phyloP scores from a whole-genome alignment of 2,797 vertebrate species.

The Podarcis siculus region DNA sequence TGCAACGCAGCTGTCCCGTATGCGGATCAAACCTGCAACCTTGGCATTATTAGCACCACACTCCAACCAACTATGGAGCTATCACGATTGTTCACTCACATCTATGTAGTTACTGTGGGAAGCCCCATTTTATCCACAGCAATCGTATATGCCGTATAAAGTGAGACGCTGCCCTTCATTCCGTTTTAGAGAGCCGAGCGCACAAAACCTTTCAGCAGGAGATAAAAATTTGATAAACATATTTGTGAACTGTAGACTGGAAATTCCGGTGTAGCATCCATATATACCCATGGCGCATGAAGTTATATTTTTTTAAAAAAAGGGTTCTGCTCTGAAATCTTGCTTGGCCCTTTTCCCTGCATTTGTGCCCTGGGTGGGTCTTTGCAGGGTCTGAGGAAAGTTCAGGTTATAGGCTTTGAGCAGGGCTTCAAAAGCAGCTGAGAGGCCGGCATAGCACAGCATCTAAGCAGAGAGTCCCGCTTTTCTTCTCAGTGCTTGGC shows the following conservation, averaged over 20 bases:
- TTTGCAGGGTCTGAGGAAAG: neutral
- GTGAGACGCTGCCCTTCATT: too few relatives aligned
- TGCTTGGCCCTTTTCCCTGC: neutral
- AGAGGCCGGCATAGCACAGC: neutral
- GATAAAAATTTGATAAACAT: neutral
- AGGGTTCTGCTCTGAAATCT: neutral
- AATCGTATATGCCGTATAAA: neutral
- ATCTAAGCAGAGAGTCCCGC: conserved; percentile 11
- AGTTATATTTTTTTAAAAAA: neutral
- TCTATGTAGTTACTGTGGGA: neutral
- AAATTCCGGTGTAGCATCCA: neutral
- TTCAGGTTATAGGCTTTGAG: conserved; percentile 45
- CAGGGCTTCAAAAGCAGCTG: neutral
- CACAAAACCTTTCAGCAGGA: neutral
- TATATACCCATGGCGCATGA: neutral
- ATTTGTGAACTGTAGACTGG: neutral
- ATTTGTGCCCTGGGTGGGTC: neutral
- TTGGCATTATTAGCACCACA: too few relatives aligned
- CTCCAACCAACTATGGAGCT: too few relatives aligned
- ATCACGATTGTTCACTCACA: neutral
- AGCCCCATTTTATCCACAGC: neutral
- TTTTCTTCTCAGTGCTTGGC: conserved; percentile 52
- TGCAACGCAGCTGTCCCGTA: too few relatives aligned
- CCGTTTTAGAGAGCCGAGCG: neutral
- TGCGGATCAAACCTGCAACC: too few relatives aligned